Percentiles rank a stretch among this genome's conserved stretches.
Conservation (phyloP, 1,140 invertebrate genomes). For the Amphibalanus amphitrite region DNA sequence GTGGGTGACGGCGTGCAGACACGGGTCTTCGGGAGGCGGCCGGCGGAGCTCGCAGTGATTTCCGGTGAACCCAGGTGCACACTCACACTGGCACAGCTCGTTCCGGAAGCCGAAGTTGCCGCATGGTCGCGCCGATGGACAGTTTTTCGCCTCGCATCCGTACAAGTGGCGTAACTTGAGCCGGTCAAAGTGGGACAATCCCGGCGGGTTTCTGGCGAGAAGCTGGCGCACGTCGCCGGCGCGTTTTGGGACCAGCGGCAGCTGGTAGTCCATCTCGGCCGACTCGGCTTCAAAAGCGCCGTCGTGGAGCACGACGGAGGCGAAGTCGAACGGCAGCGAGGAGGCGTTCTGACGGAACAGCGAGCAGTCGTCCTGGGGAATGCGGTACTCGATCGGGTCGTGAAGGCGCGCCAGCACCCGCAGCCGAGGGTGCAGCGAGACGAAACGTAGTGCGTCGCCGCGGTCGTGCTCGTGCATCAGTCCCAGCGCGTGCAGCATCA, state of each 20-base stretch:
- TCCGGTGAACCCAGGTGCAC: background rate
- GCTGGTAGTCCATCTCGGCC: background rate
- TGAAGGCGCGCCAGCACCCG: background rate
- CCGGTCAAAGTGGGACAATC: background rate
- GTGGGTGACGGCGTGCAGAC: background rate
- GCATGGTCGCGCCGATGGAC: background rate
- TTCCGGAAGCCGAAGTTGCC: background rate
- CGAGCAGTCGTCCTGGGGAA: background rate
- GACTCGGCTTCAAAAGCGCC: background rate
- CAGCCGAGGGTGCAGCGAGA: background rate
- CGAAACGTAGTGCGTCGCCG: background rate
- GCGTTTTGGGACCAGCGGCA: background rate
- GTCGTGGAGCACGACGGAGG: background rate
- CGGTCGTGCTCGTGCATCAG: background rate
- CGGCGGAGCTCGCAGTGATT: background rate
- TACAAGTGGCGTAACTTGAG: background rate
- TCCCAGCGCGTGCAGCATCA: background rate
- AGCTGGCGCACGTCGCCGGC: background rate
- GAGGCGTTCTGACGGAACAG: background rate
- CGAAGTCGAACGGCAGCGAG: background rate
- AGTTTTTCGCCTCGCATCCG: background rate
- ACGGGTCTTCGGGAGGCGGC: background rate
- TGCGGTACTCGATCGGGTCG: background rate
- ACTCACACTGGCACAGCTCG: background rate
- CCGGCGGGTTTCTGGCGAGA: background rate